Conservation (phyloP, 1,140 invertebrate species). For the Drosophila equinoxialis region DNA sequence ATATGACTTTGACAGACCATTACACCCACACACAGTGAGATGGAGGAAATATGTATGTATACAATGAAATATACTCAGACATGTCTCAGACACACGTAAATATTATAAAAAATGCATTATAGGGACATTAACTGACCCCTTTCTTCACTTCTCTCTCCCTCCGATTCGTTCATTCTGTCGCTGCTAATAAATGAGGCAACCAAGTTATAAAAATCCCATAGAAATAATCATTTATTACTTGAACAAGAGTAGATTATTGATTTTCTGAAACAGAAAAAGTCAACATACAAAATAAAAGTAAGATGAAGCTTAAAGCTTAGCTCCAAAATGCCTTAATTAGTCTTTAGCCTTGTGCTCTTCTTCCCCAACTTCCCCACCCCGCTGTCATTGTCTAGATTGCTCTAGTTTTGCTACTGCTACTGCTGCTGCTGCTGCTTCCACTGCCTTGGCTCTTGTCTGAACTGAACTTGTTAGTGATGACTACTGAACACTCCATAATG, state of each 20-base stretch:
- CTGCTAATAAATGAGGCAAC: conserved; percentile 26
- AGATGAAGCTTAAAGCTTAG: conserved; percentile 24
- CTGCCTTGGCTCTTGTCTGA: conserved; percentile 23
- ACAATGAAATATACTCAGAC: neutral
- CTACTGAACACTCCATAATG: conserved; percentile 82
- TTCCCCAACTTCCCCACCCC: conserved; percentile 1
- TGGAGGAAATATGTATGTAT: neutral
- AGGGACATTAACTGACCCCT: conserved; percentile 48
- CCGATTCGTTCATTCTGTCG: neutral
- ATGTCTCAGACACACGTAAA: conserved; percentile 20
- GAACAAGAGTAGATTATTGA: conserved; percentile 37
- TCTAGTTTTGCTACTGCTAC: conserved; percentile 30
- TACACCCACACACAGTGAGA: neutral
- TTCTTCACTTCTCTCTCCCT: neutral
- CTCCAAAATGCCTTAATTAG: conserved; percentile 20
- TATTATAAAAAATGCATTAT: conserved; percentile 68
- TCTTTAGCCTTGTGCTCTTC: conserved; percentile 4
- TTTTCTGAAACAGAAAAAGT: conserved; percentile 21
- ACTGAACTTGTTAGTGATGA: conserved; percentile 59
- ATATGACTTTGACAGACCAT: conserved; percentile 19
- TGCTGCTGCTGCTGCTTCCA: conserved; percentile 16
- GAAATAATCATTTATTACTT: conserved; percentile 54
- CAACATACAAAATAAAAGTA: conserved; percentile 2
- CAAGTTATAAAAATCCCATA: conserved; percentile 68
- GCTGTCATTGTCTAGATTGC: neutral